Evolutionary conservation across 92 coral and sea anemone species (phyloP), one percentile per base, ranked within the genome.

Genomic region (Epizoanthus stellaris): DNA sequence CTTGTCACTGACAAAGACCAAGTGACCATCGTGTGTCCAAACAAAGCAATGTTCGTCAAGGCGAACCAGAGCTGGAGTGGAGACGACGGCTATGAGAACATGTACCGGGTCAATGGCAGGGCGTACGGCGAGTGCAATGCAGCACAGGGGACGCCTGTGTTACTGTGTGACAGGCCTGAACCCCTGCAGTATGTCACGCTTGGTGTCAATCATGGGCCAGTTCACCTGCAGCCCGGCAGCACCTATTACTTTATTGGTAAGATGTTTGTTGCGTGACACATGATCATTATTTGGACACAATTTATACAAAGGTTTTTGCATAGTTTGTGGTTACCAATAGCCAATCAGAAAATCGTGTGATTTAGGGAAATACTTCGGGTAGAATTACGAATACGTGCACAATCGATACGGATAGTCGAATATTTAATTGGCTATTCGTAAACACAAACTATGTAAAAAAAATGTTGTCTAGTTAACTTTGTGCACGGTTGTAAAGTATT

Each of bases 181-280:
- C 83, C 83, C 23, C 20, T 79, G 70, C 83, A 79, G 40, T 79
- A 63, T 42, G 83, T 63, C 72, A 79, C 83, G 43, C 83, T 79
- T 30, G 71, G 83, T 14, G 64, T 70, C 23, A 15, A 20, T 5
- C 52, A 40, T 7, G 72, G 20, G 14, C 47, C 83, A 19, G 83
- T 63, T 17, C 13, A 14, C 19, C 65, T 79, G 42, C 19, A 63
- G 25, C 72, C 83, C 10, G 83, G 72, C 17, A 23, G 59, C 5
- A 64, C 13, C 43, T 64, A 62, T 38, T 63, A 43, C 47, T 79
- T 79, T 25, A 63, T 79, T 23, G 83, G 83, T 79, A 63, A 79
- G 83, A 61, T 14, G 36, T 25, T 63, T 63, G 11, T 63, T 63
- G 36, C 36, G 36, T 19, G 23, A 19, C 36, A 9, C 9, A 25